These are phyloP conservation scores for Baccha elongata DNA, from an alignment of 2,888 invertebrate species.

Conservation along the genomic window DNA sequence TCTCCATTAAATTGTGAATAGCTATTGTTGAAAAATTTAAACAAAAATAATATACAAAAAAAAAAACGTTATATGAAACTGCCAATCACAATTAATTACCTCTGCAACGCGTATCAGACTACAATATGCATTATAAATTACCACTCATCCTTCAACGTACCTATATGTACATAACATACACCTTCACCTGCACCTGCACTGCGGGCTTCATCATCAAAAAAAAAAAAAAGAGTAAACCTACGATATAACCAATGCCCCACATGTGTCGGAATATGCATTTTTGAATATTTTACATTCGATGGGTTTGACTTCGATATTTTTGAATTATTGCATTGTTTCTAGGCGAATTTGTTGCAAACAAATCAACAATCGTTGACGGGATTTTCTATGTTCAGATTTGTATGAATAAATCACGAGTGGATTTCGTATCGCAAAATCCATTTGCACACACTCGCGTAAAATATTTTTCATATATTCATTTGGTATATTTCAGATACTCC, in stretches of 20 bases:
- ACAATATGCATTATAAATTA: slow-evolving; percentile 57
- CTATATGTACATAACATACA: too few species aligned
- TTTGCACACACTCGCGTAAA: slow-evolving; percentile 13
- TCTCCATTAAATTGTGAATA: slow-evolving; percentile 33
- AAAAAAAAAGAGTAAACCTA: background rate
- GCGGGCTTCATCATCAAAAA: background rate
- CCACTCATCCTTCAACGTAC: slow-evolving; percentile 8
- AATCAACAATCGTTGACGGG: slow-evolving; percentile 49
- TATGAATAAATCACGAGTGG: slow-evolving; percentile 57
- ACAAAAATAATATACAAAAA: background rate
- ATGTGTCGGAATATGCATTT: slow-evolving; percentile 39
- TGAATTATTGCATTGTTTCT: slow-evolving; percentile 64
- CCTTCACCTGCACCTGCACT: slow-evolving; percentile 24
- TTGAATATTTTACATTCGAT: slow-evolving; percentile 42
- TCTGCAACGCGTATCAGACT: slow-evolving; percentile 44
- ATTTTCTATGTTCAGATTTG: slow-evolving; percentile 43
- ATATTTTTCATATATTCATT: background rate
- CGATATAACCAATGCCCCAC: background rate
- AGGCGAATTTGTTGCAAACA: slow-evolving; percentile 63
- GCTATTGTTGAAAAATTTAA: background rate
- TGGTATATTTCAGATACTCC: background rate
- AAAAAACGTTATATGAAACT: background rate
- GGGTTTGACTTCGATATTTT: slow-evolving; percentile 46
- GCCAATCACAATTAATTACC: slow-evolving; percentile 65
- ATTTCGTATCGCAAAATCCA: slow-evolving; percentile 35